Evolutionary conservation across 2,797 vertebrate species (phyloP), one percentile per base, ranked within the genome.

Genomic region (Cyprinodon diabolis): DNA sequence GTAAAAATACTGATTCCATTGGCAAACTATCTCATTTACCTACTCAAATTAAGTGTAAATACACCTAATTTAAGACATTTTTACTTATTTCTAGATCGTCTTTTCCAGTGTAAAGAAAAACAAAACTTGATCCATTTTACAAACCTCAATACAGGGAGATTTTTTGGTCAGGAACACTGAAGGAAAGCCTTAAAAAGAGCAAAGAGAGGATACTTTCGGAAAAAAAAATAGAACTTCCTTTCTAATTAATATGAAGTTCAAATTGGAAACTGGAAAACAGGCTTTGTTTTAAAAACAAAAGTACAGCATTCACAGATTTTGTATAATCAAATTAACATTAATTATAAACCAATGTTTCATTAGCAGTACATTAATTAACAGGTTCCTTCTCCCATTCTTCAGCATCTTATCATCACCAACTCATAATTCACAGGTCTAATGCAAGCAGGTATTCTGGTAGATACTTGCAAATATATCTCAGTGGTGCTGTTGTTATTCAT

Each of bases 291-390:
- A 70, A 66, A 45, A 66, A 65, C 23, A 81, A 75, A 73, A 69
- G 17, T 45, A 66, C 66, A 71, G 63, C 65, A 71, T 56, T 70
- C n/a, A 77, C 21, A 40, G 48, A 86, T 83, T 90, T 91, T 90
- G 58, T 78, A 92, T 76, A 83, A 92, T 91, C 83, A 90, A 90
- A 91, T 92, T 90, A 87, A 77, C 88, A 91, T 90, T 76, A 88
- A 93, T 92, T 92, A 86, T 80, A 86, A 78, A 43, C 43, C 40
- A 57, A 72, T 88, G 87, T 89, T 91, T 84, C 76, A 90, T 78
- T 75, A 81, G 71, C 82, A 58, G 74, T 74, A 84, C 77, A 87
- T 94, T 89, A 90, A 94, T 95, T 94, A 93, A 75, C 87, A 84
- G 69, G 82, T 92, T 88, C 58, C 82, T 88, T 79, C 78, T 75